A percentile compares a stretch with the other conserved stretches of the same genome.
Conservation (phyloP, 2,113 vertebrate genomes). For the Pheucticus melanocephalus region DNA sequence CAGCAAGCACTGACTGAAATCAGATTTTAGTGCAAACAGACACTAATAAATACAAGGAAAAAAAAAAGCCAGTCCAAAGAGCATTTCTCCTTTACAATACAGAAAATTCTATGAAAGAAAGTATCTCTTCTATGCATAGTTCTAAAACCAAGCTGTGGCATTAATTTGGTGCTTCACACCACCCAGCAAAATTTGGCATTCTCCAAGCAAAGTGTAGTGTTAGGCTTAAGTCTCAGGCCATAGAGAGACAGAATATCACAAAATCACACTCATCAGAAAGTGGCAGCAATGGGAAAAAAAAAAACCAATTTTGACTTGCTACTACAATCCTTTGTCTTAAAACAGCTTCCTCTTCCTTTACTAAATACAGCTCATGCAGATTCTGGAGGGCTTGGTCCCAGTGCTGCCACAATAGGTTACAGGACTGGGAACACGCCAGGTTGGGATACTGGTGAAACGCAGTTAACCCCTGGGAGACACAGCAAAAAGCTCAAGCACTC, state of each 20-base stretch:
- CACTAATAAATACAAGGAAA: background rate
- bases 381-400: background rate
- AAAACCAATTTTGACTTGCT: background rate
- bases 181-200: background rate
- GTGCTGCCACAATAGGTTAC: background rate
- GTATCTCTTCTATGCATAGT: background rate
- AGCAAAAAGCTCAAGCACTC: background rate
- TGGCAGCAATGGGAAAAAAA: background rate
- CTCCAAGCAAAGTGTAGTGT: background rate
- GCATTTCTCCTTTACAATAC: background rate
- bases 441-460: background rate
- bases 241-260: background rate
- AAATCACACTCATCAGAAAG: background rate
- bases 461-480: background rate
- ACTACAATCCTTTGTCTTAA: background rate
- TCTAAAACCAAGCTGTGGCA: background rate
- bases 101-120: background rate
- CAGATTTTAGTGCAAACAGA: background rate
- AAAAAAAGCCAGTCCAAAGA: background rate
- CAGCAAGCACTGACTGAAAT: background rate
- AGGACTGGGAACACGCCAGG: background rate
- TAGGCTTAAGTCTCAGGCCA: background rate
- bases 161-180: background rate
- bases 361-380: background rate
- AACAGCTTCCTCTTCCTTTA: background rate